Evolutionary conservation across 2,888 invertebrate species (phyloP), one percentile per base, ranked within the genome.

Genomic region (Harpalus rubripes): DNA sequence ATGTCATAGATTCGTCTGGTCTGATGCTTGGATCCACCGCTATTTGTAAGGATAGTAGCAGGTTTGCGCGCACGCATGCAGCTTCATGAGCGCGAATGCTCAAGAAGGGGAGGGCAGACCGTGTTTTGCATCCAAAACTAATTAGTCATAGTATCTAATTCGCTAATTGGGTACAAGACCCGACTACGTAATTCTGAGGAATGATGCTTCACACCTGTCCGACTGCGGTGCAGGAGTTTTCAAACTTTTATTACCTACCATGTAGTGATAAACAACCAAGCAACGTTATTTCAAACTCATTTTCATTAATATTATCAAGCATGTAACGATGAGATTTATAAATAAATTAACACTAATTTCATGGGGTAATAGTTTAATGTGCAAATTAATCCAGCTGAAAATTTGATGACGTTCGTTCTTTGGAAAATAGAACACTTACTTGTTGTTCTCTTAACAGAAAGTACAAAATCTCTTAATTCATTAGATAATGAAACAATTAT

Each of bases 91-190:
- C 61, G 81, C 41, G 68, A 15, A 56, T 26, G 68, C 44, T 18
- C 10, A 63, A 26, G 44, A 18, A 39, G 26, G 63, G 68, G 12
- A 18, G 26, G 44, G 5, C 65, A 81, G 81, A 68, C 56, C 87
- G 86, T 87, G 86, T 87, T 86, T 86, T 80, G 87, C 87, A 88
- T 87, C 86, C 87, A 85, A 83, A 87, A 87, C 86, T 87, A 88
- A 88, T 88, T 88, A 87, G 87, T 87, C 87, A 87, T 87, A 87
- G 86, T 86, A 87, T 87, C 88, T 88, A 88, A 87, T 88, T 88
- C 86, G 87, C 87, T 88, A 88, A 88, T 87, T 88, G 87, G 86
- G 86, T 87, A 87, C 87, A 86, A 86, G 87, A 87, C 87, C 86
- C 86, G 87, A 87, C 87, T 88, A 87, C 86, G 86, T 88, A 88